Evolutionary conservation across 2,888 invertebrate species (phyloP).

Genomic region (Cotesia congregata): DNA sequence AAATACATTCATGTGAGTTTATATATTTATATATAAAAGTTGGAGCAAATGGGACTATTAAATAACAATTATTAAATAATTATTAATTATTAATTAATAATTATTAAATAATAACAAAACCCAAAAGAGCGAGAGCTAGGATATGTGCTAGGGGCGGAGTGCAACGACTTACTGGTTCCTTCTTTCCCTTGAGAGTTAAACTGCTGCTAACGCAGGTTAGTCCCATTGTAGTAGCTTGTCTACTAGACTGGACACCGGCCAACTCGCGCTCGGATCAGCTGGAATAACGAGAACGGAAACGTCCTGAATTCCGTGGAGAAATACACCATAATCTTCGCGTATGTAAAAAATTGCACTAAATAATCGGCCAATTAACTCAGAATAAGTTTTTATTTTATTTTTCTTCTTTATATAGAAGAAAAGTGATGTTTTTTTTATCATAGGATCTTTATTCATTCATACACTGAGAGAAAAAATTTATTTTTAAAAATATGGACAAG

Average conservation of each 20-base stretch:
- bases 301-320: conserved; percentile 32
- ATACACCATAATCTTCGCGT: conserved; percentile 26
- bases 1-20: neutral
- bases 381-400: neutral
- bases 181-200: conserved; percentile 27
- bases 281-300: conserved; percentile 41
- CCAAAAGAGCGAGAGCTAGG: neutral
- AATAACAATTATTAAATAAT: too few species aligned
- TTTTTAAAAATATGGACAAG: too few species aligned
- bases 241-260: conserved; percentile 38
- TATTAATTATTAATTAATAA: too few species aligned
- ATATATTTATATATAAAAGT: neutral
- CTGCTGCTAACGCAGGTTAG: conserved; percentile 40
- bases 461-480: too few species aligned
- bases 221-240: conserved; percentile 37
- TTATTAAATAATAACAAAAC: too few species aligned
- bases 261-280: conserved; percentile 32
- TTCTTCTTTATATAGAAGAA: too few species aligned
- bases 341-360: neutral
- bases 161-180: conserved; percentile 37
- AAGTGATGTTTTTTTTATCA: too few species aligned
- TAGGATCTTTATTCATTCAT: too few species aligned
- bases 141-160: conserved; percentile 24
- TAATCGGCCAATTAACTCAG: neutral
- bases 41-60: conserved; percentile 16